Base-by-base conservation (phyloP, 2,888 invertebrate species). In the Standfussiana lucernea region DNA sequence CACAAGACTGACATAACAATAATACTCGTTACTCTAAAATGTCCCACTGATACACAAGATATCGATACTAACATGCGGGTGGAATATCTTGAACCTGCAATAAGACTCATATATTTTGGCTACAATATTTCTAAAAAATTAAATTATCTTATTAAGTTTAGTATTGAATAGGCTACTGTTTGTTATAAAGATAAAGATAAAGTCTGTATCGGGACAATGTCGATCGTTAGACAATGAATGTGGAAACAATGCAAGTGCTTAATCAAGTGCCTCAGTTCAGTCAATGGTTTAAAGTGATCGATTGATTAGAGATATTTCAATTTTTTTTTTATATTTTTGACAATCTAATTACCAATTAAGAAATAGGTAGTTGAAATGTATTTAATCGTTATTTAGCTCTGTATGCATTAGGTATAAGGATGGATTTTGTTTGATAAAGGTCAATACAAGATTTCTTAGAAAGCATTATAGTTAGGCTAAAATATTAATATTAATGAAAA, bases 1-100 rank as follows among this genome's bases (percentile, higher is more conserved):
- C 88, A 90, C 87, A 89, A 86, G 85, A 86, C 81, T 64, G 64
- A 79, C 69, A 64, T 85, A 70, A 70, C 56, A 78, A 42, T 65
- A 73, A 70, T 83, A 79, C 77, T 80, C 83, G 84, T 86, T 81
- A 82, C 80, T 74, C 82, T 79, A 71, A 79, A 81, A 70, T 85
- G 35, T 73, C 53, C 13, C 40, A 53, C 37, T 21, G 42, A 77
- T 79, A 69, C 35, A 71, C 37, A 65, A 42, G 59, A 56, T 81
- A 62, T 35, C 32, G 42, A 24, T 75, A 72, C 24, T 6, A 64
- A 32, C 11, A n/a, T 40, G 59, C 71, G 59, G n/a, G 37, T 78
- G 71, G 40, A 47, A 61, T 78, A 66, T 64, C 42, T 78, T 72
- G 64, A 69, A 66, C 45, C 35, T 69, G 42, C 32, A 73, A 56